Conservation (phyloP, 1,140 invertebrate genomes). For the Dendroctonus ponderosae region DNA sequence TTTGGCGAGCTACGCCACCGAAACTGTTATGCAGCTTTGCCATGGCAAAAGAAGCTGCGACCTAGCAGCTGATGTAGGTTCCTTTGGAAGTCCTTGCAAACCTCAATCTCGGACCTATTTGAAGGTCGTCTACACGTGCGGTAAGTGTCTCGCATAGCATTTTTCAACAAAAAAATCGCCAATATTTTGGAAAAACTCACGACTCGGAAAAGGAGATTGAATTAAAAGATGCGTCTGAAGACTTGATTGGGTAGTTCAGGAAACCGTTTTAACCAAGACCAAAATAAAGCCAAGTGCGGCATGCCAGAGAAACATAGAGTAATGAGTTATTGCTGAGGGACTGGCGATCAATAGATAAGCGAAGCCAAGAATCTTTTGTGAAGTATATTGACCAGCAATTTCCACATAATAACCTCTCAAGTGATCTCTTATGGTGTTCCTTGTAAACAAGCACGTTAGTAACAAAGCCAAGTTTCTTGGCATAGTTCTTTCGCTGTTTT, state of each 20-base stretch:
- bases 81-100: constrained; percentile 83
- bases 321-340: not conserved
- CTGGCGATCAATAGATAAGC: constrained; percentile 1
- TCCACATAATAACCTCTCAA: constrained; percentile 3
- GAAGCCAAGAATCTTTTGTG: constrained; percentile 1
- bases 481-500: not conserved
- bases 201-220: too few relatives aligned
- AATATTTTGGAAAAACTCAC: too few relatives aligned
- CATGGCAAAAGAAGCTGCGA: constrained; percentile 83
- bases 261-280: too few relatives aligned
- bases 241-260: too few relatives aligned
- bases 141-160: constrained; percentile 59
- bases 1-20: constrained; percentile 80
- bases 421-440: constrained; percentile 2
- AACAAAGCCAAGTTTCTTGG: constrained; percentile 1
- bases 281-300: too few relatives aligned
- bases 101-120: constrained; percentile 83
- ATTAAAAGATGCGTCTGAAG: too few relatives aligned
- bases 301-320: not conserved
- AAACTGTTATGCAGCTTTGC: constrained; percentile 85
- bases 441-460: constrained; percentile 9
- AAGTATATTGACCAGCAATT: constrained; percentile 9
- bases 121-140: constrained; percentile 90
- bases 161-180: not conserved
- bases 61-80: constrained; percentile 76